phyloP scores from a whole-genome alignment of 2,888 invertebrate genomes.

The Pherbina coryleti region DNA sequence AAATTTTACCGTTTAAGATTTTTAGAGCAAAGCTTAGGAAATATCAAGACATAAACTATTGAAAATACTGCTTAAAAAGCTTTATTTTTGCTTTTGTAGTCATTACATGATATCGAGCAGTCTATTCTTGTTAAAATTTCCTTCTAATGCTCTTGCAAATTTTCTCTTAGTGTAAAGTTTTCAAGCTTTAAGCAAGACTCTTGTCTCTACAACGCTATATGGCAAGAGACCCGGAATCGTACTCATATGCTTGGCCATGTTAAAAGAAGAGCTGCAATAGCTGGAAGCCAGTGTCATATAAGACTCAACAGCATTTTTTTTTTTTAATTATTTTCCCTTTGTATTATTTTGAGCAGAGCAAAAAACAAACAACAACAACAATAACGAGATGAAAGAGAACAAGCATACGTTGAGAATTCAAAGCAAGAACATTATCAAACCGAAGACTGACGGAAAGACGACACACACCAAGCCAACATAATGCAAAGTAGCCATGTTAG shows the following conservation, averaged over 20 bases:
- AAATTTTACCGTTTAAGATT: too few species aligned
- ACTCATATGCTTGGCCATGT: background rate
- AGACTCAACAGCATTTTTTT: background rate
- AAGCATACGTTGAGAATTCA: background rate
- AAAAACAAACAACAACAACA: background rate
- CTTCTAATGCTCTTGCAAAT: too few species aligned
- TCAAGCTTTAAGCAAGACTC: too few species aligned
- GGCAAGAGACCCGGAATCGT: background rate
- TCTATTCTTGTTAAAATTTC: too few species aligned
- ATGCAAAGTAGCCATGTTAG: background rate
- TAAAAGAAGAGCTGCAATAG: background rate
- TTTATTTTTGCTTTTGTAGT: too few species aligned
- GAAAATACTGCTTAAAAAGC: too few species aligned
- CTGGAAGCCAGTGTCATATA: conserved; percentile 13
- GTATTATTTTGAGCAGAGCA: background rate
- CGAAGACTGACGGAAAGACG: background rate
- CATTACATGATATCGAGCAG: too few species aligned
- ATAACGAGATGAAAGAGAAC: background rate
- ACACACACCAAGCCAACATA: background rate
- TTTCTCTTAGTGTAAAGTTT: too few species aligned
- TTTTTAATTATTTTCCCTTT: background rate
- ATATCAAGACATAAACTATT: too few species aligned
- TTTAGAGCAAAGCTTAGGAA: too few species aligned
- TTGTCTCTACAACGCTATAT: too few species aligned
- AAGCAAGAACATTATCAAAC: background rate